Base-by-base conservation (phyloP, 2,888 invertebrate species). In the Polydrusus cervinus region DNA sequence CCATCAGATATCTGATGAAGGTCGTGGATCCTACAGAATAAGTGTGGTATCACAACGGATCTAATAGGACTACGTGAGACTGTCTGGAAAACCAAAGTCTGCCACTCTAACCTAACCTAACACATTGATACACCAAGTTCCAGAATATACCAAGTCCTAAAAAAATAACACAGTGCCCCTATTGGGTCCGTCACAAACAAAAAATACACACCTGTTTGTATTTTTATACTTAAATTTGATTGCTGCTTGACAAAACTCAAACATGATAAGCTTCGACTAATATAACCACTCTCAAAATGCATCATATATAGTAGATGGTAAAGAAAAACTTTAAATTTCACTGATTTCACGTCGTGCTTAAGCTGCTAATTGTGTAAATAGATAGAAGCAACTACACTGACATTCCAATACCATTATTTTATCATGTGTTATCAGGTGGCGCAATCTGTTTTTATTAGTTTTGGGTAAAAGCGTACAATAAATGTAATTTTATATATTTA, bases 181-280 rank as follows among this genome's bases (percentile, higher is more conserved):
- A 7, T 10, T 34, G 34, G 34, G 34, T 10, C 3, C 7, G 3
- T 30, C 10, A 34, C 34, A 34, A 8, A 3, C 3, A 47, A 43
- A n/a, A 16, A 47, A 47, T 8, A 74, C 75, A 5, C 34, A 82
- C 82, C 82, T 67, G 65, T 79, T 76, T 81, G 81, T 51, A 81
- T 73, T 71, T 81, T 81, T 45, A 62, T 78, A 34, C 69, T 77
- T 60, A 82, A 78, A 71, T 79, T 61, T 1, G 81, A 78, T 64
- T 79, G 78, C 7, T 71, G 65, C 13, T 73, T 62, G 6, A 78
- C 74, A 64, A 81, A 70, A 76, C 75, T 75, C 34, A 79, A 68
- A 55, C 80, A 80, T 38, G 79, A 76, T 16, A 80, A 11, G 47
- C 61, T 75, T 13, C 74, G 57, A 16, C 34, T 43, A 20, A 74